Base-by-base conservation (phyloP, 2,113 vertebrate genomes). In the Columba janthina region DNA sequence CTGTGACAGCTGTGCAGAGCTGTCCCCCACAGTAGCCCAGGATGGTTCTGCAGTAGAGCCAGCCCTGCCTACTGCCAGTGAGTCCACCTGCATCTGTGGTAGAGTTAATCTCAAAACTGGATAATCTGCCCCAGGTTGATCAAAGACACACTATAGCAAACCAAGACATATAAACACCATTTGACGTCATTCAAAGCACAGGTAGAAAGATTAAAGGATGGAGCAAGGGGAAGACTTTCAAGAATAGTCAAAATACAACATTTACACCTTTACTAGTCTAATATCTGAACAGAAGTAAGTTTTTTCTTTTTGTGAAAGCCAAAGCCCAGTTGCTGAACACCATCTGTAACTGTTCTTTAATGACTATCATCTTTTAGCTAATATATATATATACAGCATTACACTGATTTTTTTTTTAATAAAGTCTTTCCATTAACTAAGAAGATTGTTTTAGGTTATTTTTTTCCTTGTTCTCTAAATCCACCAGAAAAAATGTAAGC, bases 151-250 rank as follows among this genome's bases (percentile, higher is more conserved):
- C 54, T 15, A 38, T 0, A 57, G 67, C 21, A 80, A 86, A 64
- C 16, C 16, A 44, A 26, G n/a, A 40, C 12, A 29, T 29, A 61
- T 3, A 79, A 87, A 70, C 10, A 83, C 9, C 2, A 20, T 31
- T 72, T 44, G 14, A 24, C 58, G 36, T 62, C 13, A 42, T 19
- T 51, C 24, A 56, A 67, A 80, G 50, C 24, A 11, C 4, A 2
- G 6, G 20, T 13, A 56, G 9, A 78, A 38, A 48, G 15, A 83
- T 31, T 6, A 5, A 77, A 74, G 18, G 25, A 51, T 1, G 20
- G 3, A 26, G 7, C 0, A 0, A 17, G n/a, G 3, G 15, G 4
- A 50, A 46, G 54, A 32, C 15, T 71, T 81, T 65, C 24, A 72
- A 76, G 50, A 94, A 61, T 5, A 83, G 44, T 12, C 44, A 69